These are phyloP conservation scores for Danaus chrysippus DNA, from an alignment of 2,888 invertebrate genomes.

Conservation along the genomic window DNA sequence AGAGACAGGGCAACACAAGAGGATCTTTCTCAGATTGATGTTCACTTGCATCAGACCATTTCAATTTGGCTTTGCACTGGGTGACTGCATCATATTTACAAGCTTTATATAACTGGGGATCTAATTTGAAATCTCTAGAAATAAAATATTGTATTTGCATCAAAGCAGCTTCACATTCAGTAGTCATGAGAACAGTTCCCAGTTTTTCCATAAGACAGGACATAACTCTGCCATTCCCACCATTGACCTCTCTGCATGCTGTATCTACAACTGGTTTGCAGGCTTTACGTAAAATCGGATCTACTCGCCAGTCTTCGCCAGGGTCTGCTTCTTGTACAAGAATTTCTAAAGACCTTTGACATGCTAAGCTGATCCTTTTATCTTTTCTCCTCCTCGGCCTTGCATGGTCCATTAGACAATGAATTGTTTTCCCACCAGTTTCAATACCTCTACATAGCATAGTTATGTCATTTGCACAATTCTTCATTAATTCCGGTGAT, in stretches of 20 bases:
- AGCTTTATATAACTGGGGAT: conserved; percentile 91
- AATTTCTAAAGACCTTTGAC: conserved; percentile 88
- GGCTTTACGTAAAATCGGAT: conserved; percentile 91
- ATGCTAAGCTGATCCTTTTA: conserved; percentile 82
- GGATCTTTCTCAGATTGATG: conserved; percentile 89
- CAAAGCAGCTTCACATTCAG: conserved; percentile 93
- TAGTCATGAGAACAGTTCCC: conserved; percentile 89
- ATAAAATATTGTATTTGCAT: conserved; percentile 98
- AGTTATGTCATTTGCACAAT: conserved; percentile 91
- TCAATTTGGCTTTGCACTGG: conserved; percentile 87
- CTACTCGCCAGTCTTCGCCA: conserved; percentile 97
- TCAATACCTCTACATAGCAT: conserved; percentile 86
- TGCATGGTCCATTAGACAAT: conserved; percentile 96
- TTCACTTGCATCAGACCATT: conserved; percentile 84
- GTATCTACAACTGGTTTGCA: conserved; percentile 91
- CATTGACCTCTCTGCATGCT: conserved; percentile 85
- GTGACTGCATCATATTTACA: conserved; percentile 93
- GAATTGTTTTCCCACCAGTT: conserved; percentile 93
- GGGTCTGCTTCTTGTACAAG: conserved; percentile 92
- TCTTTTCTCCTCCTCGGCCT: conserved; percentile 82
- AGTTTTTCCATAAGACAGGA: conserved; percentile 96
- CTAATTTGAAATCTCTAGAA: conserved; percentile 95
- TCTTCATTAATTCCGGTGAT: conserved; percentile 94
- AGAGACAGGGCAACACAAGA: conserved; percentile 93
- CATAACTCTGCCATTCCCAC: conserved; percentile 91